These are phyloP conservation scores for Calypte anna DNA, from an alignment of 2,113 vertebrate genomes.

Conservation along the genomic window DNA sequence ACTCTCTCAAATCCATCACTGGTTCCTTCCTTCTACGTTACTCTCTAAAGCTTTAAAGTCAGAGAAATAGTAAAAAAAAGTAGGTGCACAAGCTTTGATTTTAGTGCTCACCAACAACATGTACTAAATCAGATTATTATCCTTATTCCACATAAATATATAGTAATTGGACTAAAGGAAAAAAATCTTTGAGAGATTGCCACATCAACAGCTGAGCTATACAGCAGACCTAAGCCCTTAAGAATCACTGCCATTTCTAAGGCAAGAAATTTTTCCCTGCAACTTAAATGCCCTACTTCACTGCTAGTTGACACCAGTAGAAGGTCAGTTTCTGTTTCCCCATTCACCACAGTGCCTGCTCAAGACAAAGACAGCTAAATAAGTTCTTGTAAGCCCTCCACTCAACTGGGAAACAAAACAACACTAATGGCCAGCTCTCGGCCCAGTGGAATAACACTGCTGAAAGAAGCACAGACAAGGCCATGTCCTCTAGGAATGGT, in stretches of 20 bases:
- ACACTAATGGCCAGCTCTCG: accelerated
- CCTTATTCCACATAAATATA: neutral
- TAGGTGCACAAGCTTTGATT: neutral
- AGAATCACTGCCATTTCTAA: neutral
- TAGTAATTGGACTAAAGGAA: neutral
- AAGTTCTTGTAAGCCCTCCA: neutral
- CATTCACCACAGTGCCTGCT: neutral
- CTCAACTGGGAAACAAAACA: neutral
- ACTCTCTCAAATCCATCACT: neutral
- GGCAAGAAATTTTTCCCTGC: neutral
- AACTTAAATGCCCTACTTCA: neutral
- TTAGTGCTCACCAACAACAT: neutral
- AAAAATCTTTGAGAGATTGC: neutral
- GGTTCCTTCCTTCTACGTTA: neutral
- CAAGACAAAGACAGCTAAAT: neutral
- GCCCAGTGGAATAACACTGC: neutral
- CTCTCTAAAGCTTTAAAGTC: neutral
- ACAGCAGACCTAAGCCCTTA: neutral
- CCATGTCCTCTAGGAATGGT: accelerated
- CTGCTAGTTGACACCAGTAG: neutral
- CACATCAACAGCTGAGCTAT: neutral
- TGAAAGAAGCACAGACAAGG: neutral
- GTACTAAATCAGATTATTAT: neutral
- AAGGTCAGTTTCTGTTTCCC: neutral
- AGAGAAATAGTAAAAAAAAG: neutral